Conservation (phyloP, 2,888 invertebrate genomes). For the Vanessa cardui region DNA sequence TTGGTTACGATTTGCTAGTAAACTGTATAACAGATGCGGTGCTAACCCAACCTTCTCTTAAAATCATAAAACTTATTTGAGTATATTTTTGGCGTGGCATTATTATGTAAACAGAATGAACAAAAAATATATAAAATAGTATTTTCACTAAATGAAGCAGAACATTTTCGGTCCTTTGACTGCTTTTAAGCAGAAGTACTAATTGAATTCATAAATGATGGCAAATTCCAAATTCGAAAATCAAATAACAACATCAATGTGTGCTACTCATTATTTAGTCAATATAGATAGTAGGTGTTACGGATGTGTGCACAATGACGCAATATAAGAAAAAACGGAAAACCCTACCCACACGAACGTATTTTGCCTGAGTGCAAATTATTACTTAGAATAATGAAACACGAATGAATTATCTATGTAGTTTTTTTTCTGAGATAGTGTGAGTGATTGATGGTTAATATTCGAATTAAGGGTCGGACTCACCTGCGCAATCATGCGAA, state of each 20-base stretch:
- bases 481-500: neutral
- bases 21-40: too few species aligned
- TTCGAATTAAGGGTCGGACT: neutral
- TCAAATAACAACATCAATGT: neutral
- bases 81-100: too few species aligned
- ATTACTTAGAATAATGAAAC: conserved; percentile 25
- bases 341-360: conserved; percentile 17
- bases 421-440: neutral
- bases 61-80: too few species aligned
- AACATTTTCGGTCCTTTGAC: too few species aligned
- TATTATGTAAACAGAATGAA: too few species aligned
- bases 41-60: too few species aligned
- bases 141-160: too few species aligned
- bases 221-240: too few species aligned
- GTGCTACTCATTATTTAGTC: neutral
- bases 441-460: conserved; percentile 1
- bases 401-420: neutral
- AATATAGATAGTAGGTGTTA: neutral
- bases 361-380: conserved; percentile 7
- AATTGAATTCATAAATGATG: too few species aligned
- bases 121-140: too few species aligned
- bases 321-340: conserved; percentile 19
- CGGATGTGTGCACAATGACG: conserved; percentile 30
- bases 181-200: too few species aligned
- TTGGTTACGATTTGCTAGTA: too few species aligned